These are phyloP conservation scores for Sicus ferrugineus DNA, from an alignment of 2,888 invertebrate species.

Conservation along the genomic window DNA sequence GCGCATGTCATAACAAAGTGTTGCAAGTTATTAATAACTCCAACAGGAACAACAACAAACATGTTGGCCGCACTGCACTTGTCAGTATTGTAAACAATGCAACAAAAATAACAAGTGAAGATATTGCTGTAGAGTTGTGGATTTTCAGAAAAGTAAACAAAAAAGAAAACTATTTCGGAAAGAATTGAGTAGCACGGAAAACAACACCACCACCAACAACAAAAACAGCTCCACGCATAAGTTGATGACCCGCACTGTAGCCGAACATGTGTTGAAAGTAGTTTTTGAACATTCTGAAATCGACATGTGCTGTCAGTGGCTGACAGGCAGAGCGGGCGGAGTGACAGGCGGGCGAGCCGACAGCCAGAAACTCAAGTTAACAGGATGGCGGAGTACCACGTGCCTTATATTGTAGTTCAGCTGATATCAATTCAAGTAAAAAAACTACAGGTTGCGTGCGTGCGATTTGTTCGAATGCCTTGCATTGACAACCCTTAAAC, in stretches of 20 bases:
- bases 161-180: neutral
- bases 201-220: neutral
- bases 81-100: slow-evolving; percentile 3
- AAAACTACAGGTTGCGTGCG: neutral
- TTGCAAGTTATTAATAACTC: slow-evolving; percentile 9
- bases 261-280: slow-evolving; percentile 9
- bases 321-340: neutral
- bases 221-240: neutral
- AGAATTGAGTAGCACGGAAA: no score
- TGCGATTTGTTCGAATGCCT: neutral
- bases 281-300: neutral
- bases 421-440: neutral
- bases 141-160: neutral
- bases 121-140: neutral
- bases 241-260: slow-evolving; percentile 7
- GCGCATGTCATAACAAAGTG: slow-evolving; percentile 1
- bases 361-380: neutral
- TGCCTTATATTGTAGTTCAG: neutral
- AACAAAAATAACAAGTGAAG: neutral
- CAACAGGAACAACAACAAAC: neutral
- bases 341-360: neutral
- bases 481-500: no score
- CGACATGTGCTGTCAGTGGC: neutral
- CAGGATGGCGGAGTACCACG: neutral
- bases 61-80: neutral